Percentiles rank a stretch among this genome's conserved stretches.
These are phyloP conservation scores for Oscheius myriophilus DNA, from an alignment of 2,888 invertebrate genomes.

Conservation along the genomic window DNA sequence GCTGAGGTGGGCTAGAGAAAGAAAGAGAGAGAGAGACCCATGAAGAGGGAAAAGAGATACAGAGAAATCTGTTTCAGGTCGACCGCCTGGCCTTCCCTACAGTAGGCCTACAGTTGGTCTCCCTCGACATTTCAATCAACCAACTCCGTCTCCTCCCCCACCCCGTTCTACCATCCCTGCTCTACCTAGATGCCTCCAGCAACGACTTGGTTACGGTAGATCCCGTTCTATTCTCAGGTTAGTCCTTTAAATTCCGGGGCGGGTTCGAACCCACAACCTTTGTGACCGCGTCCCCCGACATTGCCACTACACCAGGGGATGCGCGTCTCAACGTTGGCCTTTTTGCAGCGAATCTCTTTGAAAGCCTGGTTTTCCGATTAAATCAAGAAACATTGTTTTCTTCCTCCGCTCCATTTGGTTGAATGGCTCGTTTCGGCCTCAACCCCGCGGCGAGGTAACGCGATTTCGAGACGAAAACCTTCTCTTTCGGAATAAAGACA, in stretches of 20 bases:
- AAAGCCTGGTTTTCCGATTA: neutral
- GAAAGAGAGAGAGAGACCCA: too few species aligned
- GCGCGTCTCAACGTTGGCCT: too few species aligned
- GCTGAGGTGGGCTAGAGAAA: constrained; percentile 19
- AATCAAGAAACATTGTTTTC: neutral
- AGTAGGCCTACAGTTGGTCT: constrained; percentile 50
- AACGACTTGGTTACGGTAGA: constrained; percentile 55
- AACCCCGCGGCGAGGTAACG: neutral
- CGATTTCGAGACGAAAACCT: neutral
- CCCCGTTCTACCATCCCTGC: constrained; percentile 61
- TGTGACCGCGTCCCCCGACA: neutral
- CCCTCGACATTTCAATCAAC: constrained; percentile 49
- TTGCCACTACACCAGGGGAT: too few species aligned
- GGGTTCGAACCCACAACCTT: neutral
- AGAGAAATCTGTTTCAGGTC: constrained; percentile 33
- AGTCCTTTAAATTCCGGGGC: neutral
- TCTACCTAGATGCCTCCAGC: constrained; percentile 57
- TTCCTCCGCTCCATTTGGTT: too few species aligned
- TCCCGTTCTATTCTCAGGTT: constrained; percentile 51
- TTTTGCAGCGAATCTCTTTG: too few species aligned
- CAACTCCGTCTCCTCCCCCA: constrained; percentile 53
- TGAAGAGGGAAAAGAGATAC: too few species aligned
- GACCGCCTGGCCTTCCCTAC: constrained; percentile 50
- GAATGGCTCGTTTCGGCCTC: too few species aligned
- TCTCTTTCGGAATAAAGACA: neutral